Conservation (phyloP, 2,888 invertebrate genomes). For the Cryptocheilus praepositus region DNA sequence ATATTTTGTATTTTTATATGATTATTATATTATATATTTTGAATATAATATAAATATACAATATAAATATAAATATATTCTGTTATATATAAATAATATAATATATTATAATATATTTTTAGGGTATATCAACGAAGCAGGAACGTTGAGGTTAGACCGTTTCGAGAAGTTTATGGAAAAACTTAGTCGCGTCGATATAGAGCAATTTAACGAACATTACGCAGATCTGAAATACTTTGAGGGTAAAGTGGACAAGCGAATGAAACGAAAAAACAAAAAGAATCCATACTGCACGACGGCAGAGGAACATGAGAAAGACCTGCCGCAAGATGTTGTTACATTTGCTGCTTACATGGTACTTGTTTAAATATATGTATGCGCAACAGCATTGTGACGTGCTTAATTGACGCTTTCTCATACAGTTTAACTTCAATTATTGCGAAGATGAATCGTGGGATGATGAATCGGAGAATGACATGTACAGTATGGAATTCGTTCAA, state of each 20-base stretch:
- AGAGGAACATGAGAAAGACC: no score
- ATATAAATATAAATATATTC: no score
- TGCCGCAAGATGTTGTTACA: slow-evolving; percentile 76
- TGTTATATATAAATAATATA: no score
- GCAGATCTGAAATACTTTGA: slow-evolving; percentile 91
- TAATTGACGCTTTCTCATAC: slow-evolving; percentile 22
- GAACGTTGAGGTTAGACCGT: slow-evolving; percentile 86
- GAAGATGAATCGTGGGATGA: slow-evolving; percentile 63
- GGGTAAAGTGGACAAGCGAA: slow-evolving; percentile 83
- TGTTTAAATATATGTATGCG: background rate
- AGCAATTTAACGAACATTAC: slow-evolving; percentile 85
- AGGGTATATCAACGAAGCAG: slow-evolving; percentile 96
- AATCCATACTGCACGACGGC: no score
- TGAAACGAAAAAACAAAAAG: slow-evolving; percentile 63
- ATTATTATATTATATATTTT: no score
- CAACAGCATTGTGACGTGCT: background rate
- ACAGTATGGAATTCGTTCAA: slow-evolving; percentile 86
- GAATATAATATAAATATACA: no score
- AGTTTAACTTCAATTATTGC: slow-evolving; percentile 56
- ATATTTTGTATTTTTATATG: no score
- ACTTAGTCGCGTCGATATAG: slow-evolving; percentile 83
- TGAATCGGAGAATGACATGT: slow-evolving; percentile 66
- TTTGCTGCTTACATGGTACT: background rate
- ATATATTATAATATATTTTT: no score
- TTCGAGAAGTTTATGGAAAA: slow-evolving; percentile 91